A percentile compares a stretch with the other conserved stretches of the same genome.
Evolutionary conservation across 2,888 invertebrate species (phyloP).

Genomic region (Nephrotoma flavescens): DNA sequence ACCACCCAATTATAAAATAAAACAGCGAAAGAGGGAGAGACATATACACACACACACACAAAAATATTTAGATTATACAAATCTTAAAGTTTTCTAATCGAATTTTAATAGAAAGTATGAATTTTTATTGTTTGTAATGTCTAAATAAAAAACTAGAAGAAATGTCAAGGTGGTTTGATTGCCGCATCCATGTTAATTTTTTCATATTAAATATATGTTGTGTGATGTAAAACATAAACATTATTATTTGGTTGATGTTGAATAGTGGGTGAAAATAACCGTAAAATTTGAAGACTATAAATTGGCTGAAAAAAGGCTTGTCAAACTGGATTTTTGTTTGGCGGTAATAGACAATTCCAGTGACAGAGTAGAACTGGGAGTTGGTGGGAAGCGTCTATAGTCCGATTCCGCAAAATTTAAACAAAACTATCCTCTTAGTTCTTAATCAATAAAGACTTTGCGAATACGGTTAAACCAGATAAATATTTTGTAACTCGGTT

Average conservation of each 20-base stretch:
- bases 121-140: not conserved
- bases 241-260: not conserved
- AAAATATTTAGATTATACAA: not conserved
- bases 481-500: no score
- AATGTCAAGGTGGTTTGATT: not conserved
- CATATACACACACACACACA: not conserved
- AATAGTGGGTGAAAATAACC: not conserved
- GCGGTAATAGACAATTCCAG: no score
- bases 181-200: not conserved
- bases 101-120: not conserved
- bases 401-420: no score
- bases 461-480: no score
- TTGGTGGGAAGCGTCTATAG: no score
- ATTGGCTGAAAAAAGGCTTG: not conserved
- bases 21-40: not conserved
- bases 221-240: not conserved
- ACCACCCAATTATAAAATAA: not conserved
- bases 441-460: no score
- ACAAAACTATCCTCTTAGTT: no score
- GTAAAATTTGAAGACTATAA: not conserved
- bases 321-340: not conserved
- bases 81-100: not conserved
- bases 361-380: no score
- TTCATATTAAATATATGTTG: not conserved
- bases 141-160: not conserved